Percentiles rank a stretch among this genome's conserved stretches.
Conservation (phyloP, 2,797 vertebrate genomes). For the Channallabes apus region DNA sequence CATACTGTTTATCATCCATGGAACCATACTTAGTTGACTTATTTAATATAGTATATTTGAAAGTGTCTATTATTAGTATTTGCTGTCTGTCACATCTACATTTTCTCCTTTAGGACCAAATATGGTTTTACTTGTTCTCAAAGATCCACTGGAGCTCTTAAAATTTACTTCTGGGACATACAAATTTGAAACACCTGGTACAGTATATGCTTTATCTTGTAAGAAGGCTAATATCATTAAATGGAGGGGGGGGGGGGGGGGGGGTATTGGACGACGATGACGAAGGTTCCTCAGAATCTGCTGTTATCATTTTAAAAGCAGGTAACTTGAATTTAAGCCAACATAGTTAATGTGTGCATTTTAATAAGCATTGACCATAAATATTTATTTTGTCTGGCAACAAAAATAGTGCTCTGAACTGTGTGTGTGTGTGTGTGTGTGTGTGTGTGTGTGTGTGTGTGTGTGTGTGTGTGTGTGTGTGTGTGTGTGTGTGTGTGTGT, state of each 20-base stretch:
- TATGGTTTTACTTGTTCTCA: neutral
- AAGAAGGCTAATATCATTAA: neutral
- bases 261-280: no score
- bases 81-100: neutral
- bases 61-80: neutral
- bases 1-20: neutral
- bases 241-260: no score
- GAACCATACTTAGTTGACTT: neutral
- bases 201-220: neutral
- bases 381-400: neutral
- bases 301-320: neutral
- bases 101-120: neutral
- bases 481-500: no score
- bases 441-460: no score
- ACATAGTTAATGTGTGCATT: neutral
- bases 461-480: no score
- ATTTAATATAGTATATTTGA: neutral
- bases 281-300: no score
- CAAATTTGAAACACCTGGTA: neutral
- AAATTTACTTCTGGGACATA: neutral
- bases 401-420: neutral
- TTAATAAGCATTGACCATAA: neutral
- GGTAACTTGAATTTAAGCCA: neutral
- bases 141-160: neutral
- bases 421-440: no score